These are phyloP conservation scores for Echinarachnius parma DNA, from an alignment of 53 echinoderm and acorn worm species.

Conservation along the genomic window DNA sequence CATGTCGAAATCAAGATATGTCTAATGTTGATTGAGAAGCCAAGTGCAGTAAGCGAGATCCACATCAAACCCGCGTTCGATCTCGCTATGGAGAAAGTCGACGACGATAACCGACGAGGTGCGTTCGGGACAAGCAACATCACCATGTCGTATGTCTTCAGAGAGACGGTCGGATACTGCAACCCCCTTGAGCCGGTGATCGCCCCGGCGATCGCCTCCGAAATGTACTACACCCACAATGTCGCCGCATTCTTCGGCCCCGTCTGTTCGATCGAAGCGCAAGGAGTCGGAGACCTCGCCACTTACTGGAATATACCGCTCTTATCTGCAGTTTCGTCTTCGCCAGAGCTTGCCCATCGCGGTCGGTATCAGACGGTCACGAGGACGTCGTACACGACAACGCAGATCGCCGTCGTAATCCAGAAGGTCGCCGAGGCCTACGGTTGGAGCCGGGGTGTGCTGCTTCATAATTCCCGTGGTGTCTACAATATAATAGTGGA, in stretches of 20 bases:
- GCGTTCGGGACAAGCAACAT: neutral
- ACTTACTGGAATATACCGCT: constrained; percentile 35
- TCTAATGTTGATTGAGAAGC: constrained; percentile 1
- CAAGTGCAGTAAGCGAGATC: constrained; percentile 20
- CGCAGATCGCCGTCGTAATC: constrained; percentile 6
- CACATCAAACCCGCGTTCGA: constrained; percentile 19
- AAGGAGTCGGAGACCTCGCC: constrained; percentile 5
- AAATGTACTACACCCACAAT: constrained; percentile 18
- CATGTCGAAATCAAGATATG: too few species aligned
- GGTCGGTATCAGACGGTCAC: constrained; percentile 59
- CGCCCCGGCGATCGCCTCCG: constrained; percentile 26
- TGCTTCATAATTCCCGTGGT: too few species aligned
- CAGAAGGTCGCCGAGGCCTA: neutral
- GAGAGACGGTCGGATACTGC: constrained; percentile 3
- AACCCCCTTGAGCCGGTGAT: neutral
- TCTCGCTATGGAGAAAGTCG: constrained; percentile 1
- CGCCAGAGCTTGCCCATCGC: constrained; percentile 12
- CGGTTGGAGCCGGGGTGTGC: constrained; percentile 2
- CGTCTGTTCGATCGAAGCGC: neutral
- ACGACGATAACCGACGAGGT: neutral
- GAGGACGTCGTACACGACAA: constrained; percentile 23
- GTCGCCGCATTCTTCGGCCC: constrained; percentile 31
- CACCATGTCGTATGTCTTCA: neutral
- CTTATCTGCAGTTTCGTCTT: neutral
- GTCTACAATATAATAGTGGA: too few species aligned